These are phyloP conservation scores for Pantelozetes paolii DNA, from an alignment of 2,888 invertebrate genomes.

Conservation along the genomic window DNA sequence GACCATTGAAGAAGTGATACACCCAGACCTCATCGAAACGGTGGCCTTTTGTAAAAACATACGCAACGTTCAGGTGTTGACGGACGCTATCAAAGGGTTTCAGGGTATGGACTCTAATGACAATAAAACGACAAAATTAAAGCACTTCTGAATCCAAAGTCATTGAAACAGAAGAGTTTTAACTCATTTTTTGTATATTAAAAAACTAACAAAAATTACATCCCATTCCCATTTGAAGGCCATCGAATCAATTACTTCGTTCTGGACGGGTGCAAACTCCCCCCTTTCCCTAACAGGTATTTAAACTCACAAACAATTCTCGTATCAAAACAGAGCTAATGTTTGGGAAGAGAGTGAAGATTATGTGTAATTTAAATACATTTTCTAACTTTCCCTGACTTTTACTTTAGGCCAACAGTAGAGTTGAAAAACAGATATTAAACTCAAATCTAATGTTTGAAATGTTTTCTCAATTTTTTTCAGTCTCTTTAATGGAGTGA, in stretches of 20 bases:
- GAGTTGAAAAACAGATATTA: not conserved
- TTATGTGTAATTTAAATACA: not conserved
- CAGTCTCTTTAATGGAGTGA: constrained; percentile 47
- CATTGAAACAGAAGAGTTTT: not conserved
- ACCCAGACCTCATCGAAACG: constrained; percentile 45
- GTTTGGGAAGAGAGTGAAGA: not conserved
- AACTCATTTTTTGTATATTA: not conserved
- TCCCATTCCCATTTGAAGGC: constrained; percentile 39
- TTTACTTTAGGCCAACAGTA: not conserved
- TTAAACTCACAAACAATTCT: not conserved
- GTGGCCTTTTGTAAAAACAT: constrained; percentile 48
- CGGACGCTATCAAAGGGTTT: constrained; percentile 47
- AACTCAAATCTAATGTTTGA: not conserved
- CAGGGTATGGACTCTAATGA: constrained; percentile 37
- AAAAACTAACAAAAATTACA: constrained; percentile 18
- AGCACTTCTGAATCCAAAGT: too few species aligned
- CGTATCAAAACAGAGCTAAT: not conserved
- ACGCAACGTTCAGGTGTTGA: constrained; percentile 45
- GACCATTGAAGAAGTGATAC: constrained; percentile 32
- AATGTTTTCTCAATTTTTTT: not conserved
- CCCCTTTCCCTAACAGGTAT: constrained; percentile 47
- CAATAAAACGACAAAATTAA: not conserved
- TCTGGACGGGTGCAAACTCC: constrained; percentile 48
- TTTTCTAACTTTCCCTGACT: not conserved
- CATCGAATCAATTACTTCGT: constrained; percentile 47